phyloP scores from a whole-genome alignment of 2,113 vertebrate species.

The Girardinichthys multiradiatus region DNA sequence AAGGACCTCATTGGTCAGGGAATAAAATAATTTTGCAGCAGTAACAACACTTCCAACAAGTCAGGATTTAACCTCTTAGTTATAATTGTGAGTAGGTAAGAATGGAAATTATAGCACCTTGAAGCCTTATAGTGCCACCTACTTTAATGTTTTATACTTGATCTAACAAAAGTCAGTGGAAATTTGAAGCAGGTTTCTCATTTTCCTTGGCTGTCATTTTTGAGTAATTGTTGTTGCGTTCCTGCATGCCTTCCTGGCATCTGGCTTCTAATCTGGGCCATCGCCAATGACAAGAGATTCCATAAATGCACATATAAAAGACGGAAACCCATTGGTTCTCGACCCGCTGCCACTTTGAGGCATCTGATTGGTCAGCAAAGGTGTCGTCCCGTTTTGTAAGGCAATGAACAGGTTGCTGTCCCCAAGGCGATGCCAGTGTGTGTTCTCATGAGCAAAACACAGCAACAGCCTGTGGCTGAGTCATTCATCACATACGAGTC shows the following conservation, averaged over 20 bases:
- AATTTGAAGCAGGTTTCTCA: too few species aligned
- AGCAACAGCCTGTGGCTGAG: conserved; percentile 43
- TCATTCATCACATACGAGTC: conserved; percentile 61
- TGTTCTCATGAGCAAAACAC: conserved; percentile 50
- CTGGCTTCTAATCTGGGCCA: conserved; percentile 58
- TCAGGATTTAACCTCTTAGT: too few species aligned
- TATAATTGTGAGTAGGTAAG: too few species aligned
- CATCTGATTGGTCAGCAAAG: conserved; percentile 33
- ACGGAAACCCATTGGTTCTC: conserved; percentile 41
- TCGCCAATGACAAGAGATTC: conserved; percentile 48
- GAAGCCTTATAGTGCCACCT: too few species aligned
- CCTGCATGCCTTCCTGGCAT: conserved; percentile 17
- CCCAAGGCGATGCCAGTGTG: conserved; percentile 42
- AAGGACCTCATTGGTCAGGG: too few species aligned
- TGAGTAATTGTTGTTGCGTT: conserved; percentile 7
- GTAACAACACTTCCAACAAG: too few species aligned
- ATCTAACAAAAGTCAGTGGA: too few species aligned
- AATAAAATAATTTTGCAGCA: too few species aligned
- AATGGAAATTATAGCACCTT: too few species aligned
- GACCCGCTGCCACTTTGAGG: background rate
- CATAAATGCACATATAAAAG: conserved; percentile 40
- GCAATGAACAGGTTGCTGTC: conserved; percentile 45
- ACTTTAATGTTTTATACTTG: too few species aligned
- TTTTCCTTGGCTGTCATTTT: background rate
- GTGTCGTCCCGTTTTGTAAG: conserved; percentile 13